phyloP scores from a whole-genome alignment of 1,140 invertebrate species.

The Orchestia grillus region DNA sequence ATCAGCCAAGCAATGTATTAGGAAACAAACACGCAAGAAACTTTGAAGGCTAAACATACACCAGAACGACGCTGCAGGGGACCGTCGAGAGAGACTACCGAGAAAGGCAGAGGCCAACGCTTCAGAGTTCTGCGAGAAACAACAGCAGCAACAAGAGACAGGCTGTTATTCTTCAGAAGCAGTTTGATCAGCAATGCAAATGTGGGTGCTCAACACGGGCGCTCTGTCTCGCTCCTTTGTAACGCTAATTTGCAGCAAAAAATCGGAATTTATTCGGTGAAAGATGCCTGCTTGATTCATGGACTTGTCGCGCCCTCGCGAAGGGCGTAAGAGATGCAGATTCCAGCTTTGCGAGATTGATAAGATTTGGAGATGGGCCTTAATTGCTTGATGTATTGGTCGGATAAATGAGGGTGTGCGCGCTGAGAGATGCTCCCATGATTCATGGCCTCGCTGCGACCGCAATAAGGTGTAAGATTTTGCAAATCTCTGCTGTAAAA shows the following conservation, averaged over 20 bases:
- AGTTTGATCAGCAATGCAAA: slow-evolving; percentile 33
- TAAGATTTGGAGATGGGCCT: background rate
- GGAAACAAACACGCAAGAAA: background rate
- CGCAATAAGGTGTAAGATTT: background rate
- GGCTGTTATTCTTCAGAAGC: slow-evolving; percentile 7
- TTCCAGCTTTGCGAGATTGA: background rate
- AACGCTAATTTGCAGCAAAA: slow-evolving; percentile 46
- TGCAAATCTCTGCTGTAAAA: background rate
- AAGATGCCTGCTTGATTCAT: slow-evolving; percentile 15
- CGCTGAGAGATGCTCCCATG: background rate
- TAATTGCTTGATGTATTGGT: background rate
- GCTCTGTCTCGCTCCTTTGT: slow-evolving; percentile 46
- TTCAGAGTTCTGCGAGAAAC: background rate
- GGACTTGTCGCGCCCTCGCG: background rate
- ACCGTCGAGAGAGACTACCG: background rate
- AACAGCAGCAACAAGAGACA: background rate
- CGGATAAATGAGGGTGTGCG: background rate
- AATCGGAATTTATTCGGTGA: slow-evolving; percentile 27
- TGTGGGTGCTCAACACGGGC: background rate
- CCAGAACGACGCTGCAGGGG: background rate
- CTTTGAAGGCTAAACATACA: background rate
- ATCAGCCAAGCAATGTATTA: background rate
- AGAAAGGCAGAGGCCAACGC: background rate
- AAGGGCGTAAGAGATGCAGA: background rate
- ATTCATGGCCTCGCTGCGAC: background rate